These are phyloP conservation scores for Leuciscus idus DNA, from an alignment of 2,113 vertebrate species.

Conservation along the genomic window DNA sequence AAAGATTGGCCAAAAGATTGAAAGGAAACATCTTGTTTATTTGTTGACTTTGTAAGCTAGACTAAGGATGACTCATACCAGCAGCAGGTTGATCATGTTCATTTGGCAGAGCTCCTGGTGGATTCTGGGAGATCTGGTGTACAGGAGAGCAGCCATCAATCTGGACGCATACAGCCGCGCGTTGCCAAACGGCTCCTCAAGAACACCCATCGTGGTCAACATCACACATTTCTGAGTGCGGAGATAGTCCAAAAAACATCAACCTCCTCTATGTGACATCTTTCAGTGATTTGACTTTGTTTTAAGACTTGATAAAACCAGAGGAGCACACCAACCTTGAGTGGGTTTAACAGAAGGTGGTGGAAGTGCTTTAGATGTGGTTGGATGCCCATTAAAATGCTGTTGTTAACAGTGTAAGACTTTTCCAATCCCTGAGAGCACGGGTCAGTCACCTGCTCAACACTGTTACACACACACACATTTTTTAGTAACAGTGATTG, in stretches of 20 bases:
- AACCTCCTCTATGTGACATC: background rate
- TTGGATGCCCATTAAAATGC: constrained; percentile 88
- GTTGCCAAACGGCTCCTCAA: constrained; percentile 93
- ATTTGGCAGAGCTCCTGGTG: constrained; percentile 91
- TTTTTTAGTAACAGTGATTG: background rate
- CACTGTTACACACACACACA: constrained; percentile 70
- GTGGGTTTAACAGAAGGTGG: constrained; percentile 89
- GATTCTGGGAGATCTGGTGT: constrained; percentile 85
- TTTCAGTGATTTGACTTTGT: background rate
- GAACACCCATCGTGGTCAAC: constrained; percentile 89
- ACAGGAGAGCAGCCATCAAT: constrained; percentile 88
- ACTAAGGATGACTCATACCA: constrained; percentile 74
- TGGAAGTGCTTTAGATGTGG: constrained; percentile 93
- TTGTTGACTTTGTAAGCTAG: background rate
- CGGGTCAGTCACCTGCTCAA: constrained; percentile 88
- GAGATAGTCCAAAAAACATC: background rate
- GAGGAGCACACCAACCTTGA: constrained; percentile 80
- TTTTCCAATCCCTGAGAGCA: constrained; percentile 93
- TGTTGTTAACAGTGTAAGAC: constrained; percentile 86
- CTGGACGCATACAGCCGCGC: constrained; percentile 89
- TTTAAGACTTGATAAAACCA: background rate
- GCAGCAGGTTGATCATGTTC: constrained; percentile 87
- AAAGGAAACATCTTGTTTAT: background rate
- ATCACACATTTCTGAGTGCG: constrained; percentile 83
- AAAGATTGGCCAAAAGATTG: no score